Base-by-base conservation (phyloP, 2,888 invertebrate species). In the Nomada ferruginata region DNA sequence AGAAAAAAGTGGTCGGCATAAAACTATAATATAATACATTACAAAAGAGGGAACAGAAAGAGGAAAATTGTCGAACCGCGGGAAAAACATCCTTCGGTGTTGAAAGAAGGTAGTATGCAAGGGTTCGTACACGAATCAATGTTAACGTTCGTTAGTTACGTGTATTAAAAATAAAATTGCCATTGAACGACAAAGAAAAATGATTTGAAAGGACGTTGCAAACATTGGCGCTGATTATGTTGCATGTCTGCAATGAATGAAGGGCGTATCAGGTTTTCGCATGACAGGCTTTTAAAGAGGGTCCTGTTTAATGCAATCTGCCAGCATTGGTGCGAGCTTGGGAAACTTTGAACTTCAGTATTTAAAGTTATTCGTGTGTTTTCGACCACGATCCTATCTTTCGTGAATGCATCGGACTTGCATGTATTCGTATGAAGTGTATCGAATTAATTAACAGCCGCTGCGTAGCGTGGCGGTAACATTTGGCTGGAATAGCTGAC, bases 271-370 rank as follows among this genome's bases (percentile, higher is more conserved):
- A 79, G 80, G 74, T 86, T 88, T 66, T 83, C 84, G 85, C 86
- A 83, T 87, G 84, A 86, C 79, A 63, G 80, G 68, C 72, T 78
- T 82, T 76, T 82, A 84, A 88, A 85, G 81, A 82, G 77, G 76
- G 73, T 69, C 42, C 44, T 59, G 66, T 76, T 88, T 76, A 83
- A 85, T 85, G 88, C 78, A 87, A 89, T 87, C 85, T 87, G 76
- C 81, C 76, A 84, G 71, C 80, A 87, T 86, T 82, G 85, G 87
- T 20, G 65, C 36, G 47, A 50, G 65, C 9, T 23, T 61, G 53
- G 53, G 64, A 52, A 79, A 81, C 61, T 81, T 79, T 57, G 36
- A 13, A 29, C 53, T 65, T 18, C 18, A 52, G 66, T 36, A 79
- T 83, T 83, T 83, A 79, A 50, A 59, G 23, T 44, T 66, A 76